Evolutionary conservation across 2,888 invertebrate species (phyloP).

Genomic region (Steinernema scapterisci): DNA sequence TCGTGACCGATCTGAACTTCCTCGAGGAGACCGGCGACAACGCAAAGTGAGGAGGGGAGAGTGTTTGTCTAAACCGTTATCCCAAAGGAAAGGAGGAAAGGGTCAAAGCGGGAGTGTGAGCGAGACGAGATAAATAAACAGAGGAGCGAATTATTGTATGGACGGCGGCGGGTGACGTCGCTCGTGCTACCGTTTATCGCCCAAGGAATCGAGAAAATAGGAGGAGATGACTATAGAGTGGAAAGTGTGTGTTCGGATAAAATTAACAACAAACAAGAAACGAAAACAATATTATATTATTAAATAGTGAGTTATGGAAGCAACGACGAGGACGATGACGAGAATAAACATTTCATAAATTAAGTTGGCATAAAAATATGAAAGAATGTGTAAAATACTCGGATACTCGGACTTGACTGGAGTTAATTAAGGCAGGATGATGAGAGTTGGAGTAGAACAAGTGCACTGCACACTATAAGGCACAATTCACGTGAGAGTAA

Average conservation of each 20-base stretch:
- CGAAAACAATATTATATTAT: conserved; percentile 20
- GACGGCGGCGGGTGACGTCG: not conserved
- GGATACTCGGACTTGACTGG: not conserved
- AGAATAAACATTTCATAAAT: not conserved
- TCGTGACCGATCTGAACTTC: conserved; percentile 25
- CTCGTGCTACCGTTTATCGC: not conserved
- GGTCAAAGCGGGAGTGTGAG: conserved; percentile 20
- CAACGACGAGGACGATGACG: no score
- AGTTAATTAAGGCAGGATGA: not conserved
- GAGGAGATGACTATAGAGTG: not conserved
- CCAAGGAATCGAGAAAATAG: not conserved
- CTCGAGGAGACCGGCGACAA: conserved; percentile 15
- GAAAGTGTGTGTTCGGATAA: not conserved
- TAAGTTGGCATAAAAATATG: not conserved
- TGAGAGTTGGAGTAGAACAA: not conserved
- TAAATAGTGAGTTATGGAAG: not conserved
- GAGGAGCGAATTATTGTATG: conserved; percentile 10
- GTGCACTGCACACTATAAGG: conserved; percentile 26
- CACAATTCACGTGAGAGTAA: not conserved
- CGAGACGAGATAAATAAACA: conserved; percentile 19
- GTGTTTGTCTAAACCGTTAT: conserved; percentile 31
- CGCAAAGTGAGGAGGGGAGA: conserved; percentile 3
- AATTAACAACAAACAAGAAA: conserved; percentile 2
- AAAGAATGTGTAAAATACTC: conserved; percentile 9
- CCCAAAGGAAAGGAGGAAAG: conserved; percentile 31